Evolutionary conservation across 1,140 invertebrate genomes (phyloP).

Genomic region (Wasmannia auropunctata): DNA sequence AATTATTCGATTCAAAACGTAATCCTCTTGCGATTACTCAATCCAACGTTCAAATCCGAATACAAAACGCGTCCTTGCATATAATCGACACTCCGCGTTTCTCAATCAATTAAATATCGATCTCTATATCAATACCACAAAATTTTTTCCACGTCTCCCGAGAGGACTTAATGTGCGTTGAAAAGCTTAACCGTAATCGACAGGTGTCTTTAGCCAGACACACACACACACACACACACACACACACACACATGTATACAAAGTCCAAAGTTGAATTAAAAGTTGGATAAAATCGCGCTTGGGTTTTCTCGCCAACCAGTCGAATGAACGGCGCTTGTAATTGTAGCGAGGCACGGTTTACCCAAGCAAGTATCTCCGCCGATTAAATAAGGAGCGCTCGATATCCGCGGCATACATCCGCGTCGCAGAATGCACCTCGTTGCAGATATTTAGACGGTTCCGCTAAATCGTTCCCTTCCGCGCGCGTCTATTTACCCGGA

Average conservation of each 20-base stretch:
- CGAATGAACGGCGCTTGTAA: constrained; percentile 23
- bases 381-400: constrained; percentile 57
- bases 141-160: not conserved
- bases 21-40: not conserved
- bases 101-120: not conserved
- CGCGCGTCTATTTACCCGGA: constrained; percentile 49
- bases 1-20: not conserved
- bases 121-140: not conserved
- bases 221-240: not conserved
- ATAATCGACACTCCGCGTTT: not conserved
- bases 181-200: constrained; percentile 8
- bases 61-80: not conserved
- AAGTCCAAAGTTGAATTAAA: constrained; percentile 50
- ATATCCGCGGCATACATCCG: constrained; percentile 50
- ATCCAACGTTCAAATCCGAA: not conserved
- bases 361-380: constrained; percentile 51
- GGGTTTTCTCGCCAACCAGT: constrained; percentile 24
- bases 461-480: constrained; percentile 56
- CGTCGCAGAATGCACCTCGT: constrained; percentile 51
- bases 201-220: constrained; percentile 11
- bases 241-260: too few species aligned
- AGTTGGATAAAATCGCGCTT: constrained; percentile 41
- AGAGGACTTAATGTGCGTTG: not conserved
- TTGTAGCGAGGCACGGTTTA: constrained; percentile 43
- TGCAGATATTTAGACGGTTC: constrained; percentile 57